phyloP scores from a whole-genome alignment of 37 sponge, comb jelly and placozoan genomes.

The Oscarella lobularis region DNA sequence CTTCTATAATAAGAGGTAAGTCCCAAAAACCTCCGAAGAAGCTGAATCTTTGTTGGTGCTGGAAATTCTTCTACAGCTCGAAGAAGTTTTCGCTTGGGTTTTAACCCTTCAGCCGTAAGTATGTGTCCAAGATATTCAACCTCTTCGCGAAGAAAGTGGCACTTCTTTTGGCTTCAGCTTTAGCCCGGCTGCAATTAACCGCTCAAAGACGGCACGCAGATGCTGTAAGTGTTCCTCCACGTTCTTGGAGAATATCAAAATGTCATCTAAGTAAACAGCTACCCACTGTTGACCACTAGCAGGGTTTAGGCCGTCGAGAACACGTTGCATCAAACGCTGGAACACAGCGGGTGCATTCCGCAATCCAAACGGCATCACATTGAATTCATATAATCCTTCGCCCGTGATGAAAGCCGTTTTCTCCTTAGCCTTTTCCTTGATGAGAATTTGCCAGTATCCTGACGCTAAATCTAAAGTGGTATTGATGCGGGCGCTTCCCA shows the following conservation, averaged over 20 bases:
- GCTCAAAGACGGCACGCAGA: too few relatives aligned
- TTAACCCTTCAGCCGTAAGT: too few relatives aligned
- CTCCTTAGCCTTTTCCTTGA: conserved; percentile 10
- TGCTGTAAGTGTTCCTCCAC: conserved; percentile 24
- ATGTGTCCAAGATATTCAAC: too few relatives aligned
- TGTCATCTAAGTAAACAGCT: conserved; percentile 27
- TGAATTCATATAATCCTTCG: conserved; percentile 39
- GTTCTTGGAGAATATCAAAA: conserved; percentile 16
- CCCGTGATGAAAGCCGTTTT: conserved; percentile 40
- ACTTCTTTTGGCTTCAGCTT: too few relatives aligned
- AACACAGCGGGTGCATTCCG: conserved; percentile 41
- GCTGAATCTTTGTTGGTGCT: too few relatives aligned
- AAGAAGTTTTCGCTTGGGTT: too few relatives aligned
- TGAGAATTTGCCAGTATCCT: conserved; percentile 43
- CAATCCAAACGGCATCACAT: conserved; percentile 46
- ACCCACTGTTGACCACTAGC: conserved; percentile 14
- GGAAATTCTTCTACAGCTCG: too few relatives aligned
- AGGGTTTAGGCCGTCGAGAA: conserved; percentile 25
- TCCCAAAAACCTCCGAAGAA: too few relatives aligned
- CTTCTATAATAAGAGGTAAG: too few relatives aligned
- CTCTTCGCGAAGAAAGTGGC: too few relatives aligned
- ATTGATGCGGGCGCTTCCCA: conserved; percentile 25
- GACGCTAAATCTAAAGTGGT: conserved; percentile 40
- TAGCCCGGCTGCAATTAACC: too few relatives aligned
- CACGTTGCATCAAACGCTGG: conserved; percentile 33